Percentiles rank a stretch among this genome's conserved stretches.
Evolutionary conservation across 2,888 invertebrate species (phyloP).

Genomic region (Galerucella nymphaeae): DNA sequence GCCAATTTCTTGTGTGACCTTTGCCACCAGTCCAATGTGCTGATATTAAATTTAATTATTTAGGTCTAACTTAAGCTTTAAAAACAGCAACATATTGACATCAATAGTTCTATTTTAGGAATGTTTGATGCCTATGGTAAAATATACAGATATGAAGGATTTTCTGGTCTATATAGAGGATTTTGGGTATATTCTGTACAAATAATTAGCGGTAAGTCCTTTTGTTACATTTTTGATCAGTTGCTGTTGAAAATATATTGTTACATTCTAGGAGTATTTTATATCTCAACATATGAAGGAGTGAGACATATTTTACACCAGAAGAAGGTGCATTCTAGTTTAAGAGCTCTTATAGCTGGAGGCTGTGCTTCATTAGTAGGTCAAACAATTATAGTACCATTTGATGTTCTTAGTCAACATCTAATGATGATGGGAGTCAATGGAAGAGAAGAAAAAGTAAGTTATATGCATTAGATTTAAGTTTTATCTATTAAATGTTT

Average conservation of each 20-base stretch:
- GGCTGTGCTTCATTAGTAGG: constrained; percentile 92
- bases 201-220: constrained; percentile 63
- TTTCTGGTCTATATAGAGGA: constrained; percentile 89
- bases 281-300: constrained; percentile 94
- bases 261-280: constrained; percentile 80
- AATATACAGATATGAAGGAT: constrained; percentile 86
- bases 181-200: constrained; percentile 93
- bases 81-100: too few relatives aligned
- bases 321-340: constrained; percentile 72
- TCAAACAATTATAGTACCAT: constrained; percentile 95
- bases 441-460: constrained; percentile 55
- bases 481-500: constrained; percentile 1
- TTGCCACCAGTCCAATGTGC: too few relatives aligned
- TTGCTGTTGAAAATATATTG: constrained; percentile 1
- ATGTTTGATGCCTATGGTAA: constrained; percentile 91
- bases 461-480: neutral
- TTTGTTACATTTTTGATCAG: neutral
- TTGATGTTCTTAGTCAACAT: constrained; percentile 96
- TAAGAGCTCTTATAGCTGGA: constrained; percentile 88
- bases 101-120: constrained; percentile 59
- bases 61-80: too few relatives aligned
- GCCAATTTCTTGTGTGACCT: too few relatives aligned
- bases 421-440: constrained; percentile 88
- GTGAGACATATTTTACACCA: constrained; percentile 83
- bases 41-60: too few relatives aligned